These are phyloP conservation scores for Phasianus colchicus DNA, from an alignment of 2,113 vertebrate species.

Conservation along the genomic window DNA sequence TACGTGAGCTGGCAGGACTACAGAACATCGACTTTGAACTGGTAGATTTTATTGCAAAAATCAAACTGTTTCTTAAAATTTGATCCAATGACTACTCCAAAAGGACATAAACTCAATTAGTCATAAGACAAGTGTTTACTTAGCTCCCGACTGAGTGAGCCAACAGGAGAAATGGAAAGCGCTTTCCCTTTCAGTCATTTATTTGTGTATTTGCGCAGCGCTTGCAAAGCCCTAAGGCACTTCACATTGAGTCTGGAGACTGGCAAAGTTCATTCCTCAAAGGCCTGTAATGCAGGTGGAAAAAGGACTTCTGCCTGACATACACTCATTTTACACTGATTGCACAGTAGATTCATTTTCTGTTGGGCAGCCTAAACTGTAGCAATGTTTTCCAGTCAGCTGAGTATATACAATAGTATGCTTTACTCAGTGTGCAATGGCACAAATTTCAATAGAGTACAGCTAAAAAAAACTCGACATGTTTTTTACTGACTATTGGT, in stretches of 20 bases:
- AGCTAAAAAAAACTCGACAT: neutral
- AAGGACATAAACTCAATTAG: neutral
- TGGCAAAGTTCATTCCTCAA: neutral
- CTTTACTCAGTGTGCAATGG: neutral
- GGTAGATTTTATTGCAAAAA: slow-evolving; percentile 4
- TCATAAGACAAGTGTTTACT: neutral
- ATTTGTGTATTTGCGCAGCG: neutral
- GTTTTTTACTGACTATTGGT: neutral
- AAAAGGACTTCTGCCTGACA: neutral
- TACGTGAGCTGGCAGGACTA: neutral
- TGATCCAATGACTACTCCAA: slow-evolving; percentile 27
- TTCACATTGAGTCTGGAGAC: neutral
- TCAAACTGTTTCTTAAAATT: neutral
- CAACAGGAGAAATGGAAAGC: neutral
- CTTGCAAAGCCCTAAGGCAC: neutral
- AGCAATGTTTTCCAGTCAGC: neutral
- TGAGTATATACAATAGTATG: neutral
- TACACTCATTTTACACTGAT: rapidly evolving
- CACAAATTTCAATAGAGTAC: neutral
- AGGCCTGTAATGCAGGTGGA: neutral
- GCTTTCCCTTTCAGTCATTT: neutral
- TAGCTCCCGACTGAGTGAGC: neutral
- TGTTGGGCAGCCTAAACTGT: rapidly evolving
- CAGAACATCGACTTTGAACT: neutral
- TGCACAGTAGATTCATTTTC: neutral